Evolutionary conservation across 2,888 invertebrate genomes (phyloP), one percentile per base, ranked within the genome.

Genomic region (Hirtodrosophila histrioides): DNA sequence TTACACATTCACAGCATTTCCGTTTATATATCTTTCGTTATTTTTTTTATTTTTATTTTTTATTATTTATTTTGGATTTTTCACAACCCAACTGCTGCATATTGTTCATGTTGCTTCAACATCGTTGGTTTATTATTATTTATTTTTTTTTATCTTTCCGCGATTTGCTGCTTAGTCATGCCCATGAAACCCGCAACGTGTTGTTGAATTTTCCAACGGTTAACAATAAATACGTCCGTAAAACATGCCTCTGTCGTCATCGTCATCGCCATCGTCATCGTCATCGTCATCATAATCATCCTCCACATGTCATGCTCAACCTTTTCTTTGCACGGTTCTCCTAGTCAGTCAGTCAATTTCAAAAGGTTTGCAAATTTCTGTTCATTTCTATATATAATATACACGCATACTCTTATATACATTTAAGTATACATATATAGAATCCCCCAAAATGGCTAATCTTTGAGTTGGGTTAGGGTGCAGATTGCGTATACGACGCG

Each of bases 101-200:
- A 71, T 76, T 69, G 68, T 57, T 68, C 71, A 68, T 57, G 64
- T 77, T 74, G 60, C 71, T 77, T 82, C 65, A 69, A 69, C 85
- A 75, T 76, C 82, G 71, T 44, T 76, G 82, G 31, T 24, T 31
- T 43, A 37, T 17, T n/a, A 44, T 23, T 46, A 39, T 39, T 35
- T 46, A 39, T 43, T 53, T 35, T 41, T 46, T 60, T 35, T 44
- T 35, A 46, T 7, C n/a, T 65, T 50, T 62, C 40, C 43, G 62
- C 40, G 63, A 50, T 29, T 46, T 49, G 58, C 57, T 80, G 80
- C 81, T 80, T 83, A 80, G 81, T 80, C 84, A 81, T 80, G 80
- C 67, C 68, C 40, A 76, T 78, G 43, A 76, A 75, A 72, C 61
- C 75, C 61, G 66, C 60, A 58, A 58, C 49, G 51, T 63, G 57